Evolutionary conservation across 2,888 invertebrate genomes (phyloP).

Genomic region (Andrena fulva): DNA sequence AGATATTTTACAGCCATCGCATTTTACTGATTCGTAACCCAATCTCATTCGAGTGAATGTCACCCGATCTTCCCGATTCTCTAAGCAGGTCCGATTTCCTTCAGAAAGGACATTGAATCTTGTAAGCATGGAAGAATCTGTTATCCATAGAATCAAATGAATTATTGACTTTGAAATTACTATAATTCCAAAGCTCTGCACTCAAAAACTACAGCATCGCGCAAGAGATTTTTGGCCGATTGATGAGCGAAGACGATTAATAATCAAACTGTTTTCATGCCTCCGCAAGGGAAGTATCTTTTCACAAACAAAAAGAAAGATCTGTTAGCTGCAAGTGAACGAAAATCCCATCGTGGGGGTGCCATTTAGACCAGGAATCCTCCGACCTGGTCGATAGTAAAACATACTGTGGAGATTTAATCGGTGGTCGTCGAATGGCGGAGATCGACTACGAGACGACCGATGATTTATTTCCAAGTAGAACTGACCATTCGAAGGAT

Average conservation of each 20-base stretch:
- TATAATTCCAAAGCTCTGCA: too few relatives aligned
- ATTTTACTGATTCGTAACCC: too few relatives aligned
- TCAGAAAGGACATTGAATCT: too few relatives aligned
- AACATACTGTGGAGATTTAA: conserved; percentile 53
- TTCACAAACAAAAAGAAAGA: neutral
- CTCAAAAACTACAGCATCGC: too few relatives aligned
- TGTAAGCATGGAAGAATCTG: too few relatives aligned
- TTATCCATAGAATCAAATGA: too few relatives aligned
- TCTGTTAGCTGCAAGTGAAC: neutral
- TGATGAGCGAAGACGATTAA: neutral
- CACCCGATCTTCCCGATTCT: too few relatives aligned
- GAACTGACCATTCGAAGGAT: conserved; percentile 48
- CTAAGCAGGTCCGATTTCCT: too few relatives aligned
- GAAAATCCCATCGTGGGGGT: conserved; percentile 12
- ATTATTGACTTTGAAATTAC: too few relatives aligned
- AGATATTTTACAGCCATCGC: too few relatives aligned
- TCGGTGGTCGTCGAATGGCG: conserved; percentile 53
- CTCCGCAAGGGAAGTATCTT: neutral
- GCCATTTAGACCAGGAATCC: conserved; percentile 31
- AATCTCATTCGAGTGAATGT: too few relatives aligned
- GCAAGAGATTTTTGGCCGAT: too few relatives aligned
- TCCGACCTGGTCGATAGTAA: conserved; percentile 20
- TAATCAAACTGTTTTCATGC: neutral
- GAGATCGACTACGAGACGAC: conserved; percentile 34
- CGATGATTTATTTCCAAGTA: conserved; percentile 52